phyloP scores from a whole-genome alignment of 1,140 invertebrate species.

The Alviniconcha marisindica region DNA sequence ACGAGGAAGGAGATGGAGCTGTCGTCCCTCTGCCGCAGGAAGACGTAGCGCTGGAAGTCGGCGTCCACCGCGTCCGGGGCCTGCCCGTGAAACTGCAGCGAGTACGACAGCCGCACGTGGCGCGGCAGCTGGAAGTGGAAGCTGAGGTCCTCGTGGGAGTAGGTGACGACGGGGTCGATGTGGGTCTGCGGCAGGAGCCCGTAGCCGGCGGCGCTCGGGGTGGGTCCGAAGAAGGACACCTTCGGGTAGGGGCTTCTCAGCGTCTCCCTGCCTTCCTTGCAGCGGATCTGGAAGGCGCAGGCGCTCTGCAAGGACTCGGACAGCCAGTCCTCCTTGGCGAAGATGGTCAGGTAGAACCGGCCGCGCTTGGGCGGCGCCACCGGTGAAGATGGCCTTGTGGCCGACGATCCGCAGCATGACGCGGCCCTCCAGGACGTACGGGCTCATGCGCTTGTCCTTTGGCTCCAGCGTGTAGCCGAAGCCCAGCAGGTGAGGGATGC shows the following conservation, averaged over 20 bases:
- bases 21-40: slow-evolving; percentile 65
- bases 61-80: slow-evolving; percentile 59
- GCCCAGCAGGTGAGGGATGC: slow-evolving; percentile 64
- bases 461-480: slow-evolving; percentile 70
- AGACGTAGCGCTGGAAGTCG: slow-evolving; percentile 70
- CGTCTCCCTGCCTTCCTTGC: slow-evolving; percentile 63
- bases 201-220: slow-evolving; percentile 59
- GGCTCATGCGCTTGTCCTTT: slow-evolving; percentile 58
- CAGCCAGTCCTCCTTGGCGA: slow-evolving; percentile 70
- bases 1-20: slow-evolving; percentile 65
- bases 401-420: slow-evolving; percentile 69
- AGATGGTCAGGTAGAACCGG: slow-evolving; percentile 71
- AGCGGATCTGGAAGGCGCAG: slow-evolving; percentile 71
- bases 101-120: slow-evolving; percentile 63
- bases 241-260: slow-evolving; percentile 67
- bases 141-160: slow-evolving; percentile 67
- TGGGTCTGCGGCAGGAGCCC: slow-evolving; percentile 68
- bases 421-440: slow-evolving; percentile 63
- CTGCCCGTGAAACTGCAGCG: slow-evolving; percentile 66
- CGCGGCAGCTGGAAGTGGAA: slow-evolving; percentile 66
- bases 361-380: slow-evolving; percentile 70
- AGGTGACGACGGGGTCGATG: slow-evolving; percentile 68
- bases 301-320: slow-evolving; percentile 72
- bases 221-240: slow-evolving; percentile 71
- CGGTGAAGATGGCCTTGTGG: slow-evolving; percentile 71